Evolutionary conservation across 92 coral and sea anemone genomes (phyloP).

Genomic region (Parazoanthus swiftii): DNA sequence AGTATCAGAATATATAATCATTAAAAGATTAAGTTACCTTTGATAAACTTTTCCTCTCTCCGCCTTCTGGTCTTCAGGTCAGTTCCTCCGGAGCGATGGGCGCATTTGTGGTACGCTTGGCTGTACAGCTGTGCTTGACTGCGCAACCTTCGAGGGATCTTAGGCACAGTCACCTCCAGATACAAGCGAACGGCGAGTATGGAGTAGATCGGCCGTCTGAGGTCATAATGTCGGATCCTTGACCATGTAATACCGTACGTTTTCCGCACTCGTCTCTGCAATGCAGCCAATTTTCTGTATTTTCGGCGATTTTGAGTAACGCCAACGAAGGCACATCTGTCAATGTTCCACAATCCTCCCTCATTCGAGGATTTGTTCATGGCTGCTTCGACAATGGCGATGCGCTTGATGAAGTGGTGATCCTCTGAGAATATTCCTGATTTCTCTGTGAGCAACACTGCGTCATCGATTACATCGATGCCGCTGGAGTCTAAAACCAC

Average conservation of each 20-base stretch:
- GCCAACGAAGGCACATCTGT: slow-evolving; percentile 76
- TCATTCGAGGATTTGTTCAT: slow-evolving; percentile 77
- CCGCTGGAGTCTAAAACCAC: slow-evolving; percentile 73
- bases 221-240: slow-evolving; percentile 75
- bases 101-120: slow-evolving; percentile 75
- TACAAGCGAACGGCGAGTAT: slow-evolving; percentile 88
- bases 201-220: slow-evolving; percentile 91
- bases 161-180: slow-evolving; percentile 66
- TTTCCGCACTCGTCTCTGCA: slow-evolving; percentile 89
- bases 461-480: slow-evolving; percentile 68
- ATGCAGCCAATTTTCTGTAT: slow-evolving; percentile 68
- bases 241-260: slow-evolving; percentile 95
- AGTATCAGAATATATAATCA: slow-evolving; percentile 10
- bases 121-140: slow-evolving; percentile 87
- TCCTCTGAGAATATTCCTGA: slow-evolving; percentile 76
- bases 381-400: slow-evolving; percentile 90
- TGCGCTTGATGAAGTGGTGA: slow-evolving; percentile 80
- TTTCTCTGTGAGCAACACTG: slow-evolving; percentile 59
- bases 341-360: slow-evolving; percentile 94
- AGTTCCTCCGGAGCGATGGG: slow-evolving; percentile 41
- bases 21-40: slow-evolving; percentile 54
- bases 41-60: slow-evolving; percentile 59
- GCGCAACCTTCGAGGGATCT: slow-evolving; percentile 76
- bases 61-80: slow-evolving; percentile 12
- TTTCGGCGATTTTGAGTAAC: slow-evolving; percentile 85